These are phyloP conservation scores for Brachyrhaphis roseni DNA, from an alignment of 2,797 vertebrate genomes.

Conservation along the genomic window DNA sequence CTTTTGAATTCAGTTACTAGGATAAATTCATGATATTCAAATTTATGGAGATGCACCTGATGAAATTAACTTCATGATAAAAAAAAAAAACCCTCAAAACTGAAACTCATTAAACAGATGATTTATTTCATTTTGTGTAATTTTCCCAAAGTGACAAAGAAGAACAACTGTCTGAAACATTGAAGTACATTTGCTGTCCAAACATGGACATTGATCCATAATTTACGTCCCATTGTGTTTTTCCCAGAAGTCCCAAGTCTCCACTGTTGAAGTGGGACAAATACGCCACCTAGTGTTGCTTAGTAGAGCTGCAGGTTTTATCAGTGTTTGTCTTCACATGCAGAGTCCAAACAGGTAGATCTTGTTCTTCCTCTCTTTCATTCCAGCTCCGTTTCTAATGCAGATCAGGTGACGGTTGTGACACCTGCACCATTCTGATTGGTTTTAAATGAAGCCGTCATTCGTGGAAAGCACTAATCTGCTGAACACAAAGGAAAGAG, in stretches of 20 bases:
- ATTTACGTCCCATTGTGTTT: constrained; percentile 4
- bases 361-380: constrained; percentile 13
- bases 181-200: not conserved
- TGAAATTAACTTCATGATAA: not conserved
- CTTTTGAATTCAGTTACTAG: not conserved
- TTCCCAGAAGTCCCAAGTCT: constrained; percentile 4
- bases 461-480: not conserved
- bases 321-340: constrained; percentile 4
- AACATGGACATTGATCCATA: not conserved
- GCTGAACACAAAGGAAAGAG: not conserved
- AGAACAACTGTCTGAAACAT: not conserved
- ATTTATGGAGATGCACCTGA: not conserved
- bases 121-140: not conserved
- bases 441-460: not conserved
- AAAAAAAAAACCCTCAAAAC: not conserved
- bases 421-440: not conserved
- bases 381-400: not conserved
- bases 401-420: not conserved
- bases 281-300: constrained; percentile 68
- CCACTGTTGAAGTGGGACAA: constrained; percentile 30
- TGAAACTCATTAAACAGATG: not conserved
- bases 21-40: not conserved
- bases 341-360: not conserved
- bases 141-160: not conserved
- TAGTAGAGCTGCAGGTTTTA: constrained; percentile 47